Base-by-base conservation (phyloP, 2,888 invertebrate genomes). In the Muscina levida region DNA sequence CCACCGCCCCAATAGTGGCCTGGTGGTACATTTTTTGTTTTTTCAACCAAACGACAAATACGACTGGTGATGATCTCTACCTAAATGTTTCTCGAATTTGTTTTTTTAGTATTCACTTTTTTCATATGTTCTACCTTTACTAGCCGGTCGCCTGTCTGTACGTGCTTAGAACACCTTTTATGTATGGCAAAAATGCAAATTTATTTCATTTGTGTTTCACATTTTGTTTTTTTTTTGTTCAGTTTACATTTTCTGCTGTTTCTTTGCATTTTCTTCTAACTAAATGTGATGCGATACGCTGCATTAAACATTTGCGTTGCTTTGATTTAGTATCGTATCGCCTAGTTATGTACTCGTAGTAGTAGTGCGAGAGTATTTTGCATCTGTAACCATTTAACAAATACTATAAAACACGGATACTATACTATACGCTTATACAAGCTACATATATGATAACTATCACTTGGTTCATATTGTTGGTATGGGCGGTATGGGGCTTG, bases 241-340 rank as follows among this genome's bases (percentile, higher is more conserved):
- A 26, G 11, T 53, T 37, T 19, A 22, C 15, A n/a, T n/a, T n/a
- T n/a, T n/a, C n/a, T 53, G 53, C 1, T 53, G 22, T 2, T 53
- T 53, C 13, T 24, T 53, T 24, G 53, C 53, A 53, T 53, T 53
- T 53, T 53, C 53, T 31, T 31, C n/a, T 53, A 53, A 53, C 26
- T 67, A 59, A 51, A 77, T 81, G 80, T 77, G 76, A 82, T 84
- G 81, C 76, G 84, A 82, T 83, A 82, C 79, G 84, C 82, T 82
- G 77, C 82, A 83, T 84, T 83, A 83, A 82, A 81, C 70, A 81
- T 82, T 84, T 82, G 75, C 82, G 24, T 77, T 81, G 82, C 82
- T 84, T 82, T 82, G 66, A 76, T 82, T 82, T 83, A 68, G 26
- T 44, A 53, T 53, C 53, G n/a, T 17, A 46, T 10, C 44, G 44